A percentile compares a stretch with the other conserved stretches of the same genome.
Conservation (phyloP, 1,140 invertebrate genomes). For the Drosophila santomea region DNA sequence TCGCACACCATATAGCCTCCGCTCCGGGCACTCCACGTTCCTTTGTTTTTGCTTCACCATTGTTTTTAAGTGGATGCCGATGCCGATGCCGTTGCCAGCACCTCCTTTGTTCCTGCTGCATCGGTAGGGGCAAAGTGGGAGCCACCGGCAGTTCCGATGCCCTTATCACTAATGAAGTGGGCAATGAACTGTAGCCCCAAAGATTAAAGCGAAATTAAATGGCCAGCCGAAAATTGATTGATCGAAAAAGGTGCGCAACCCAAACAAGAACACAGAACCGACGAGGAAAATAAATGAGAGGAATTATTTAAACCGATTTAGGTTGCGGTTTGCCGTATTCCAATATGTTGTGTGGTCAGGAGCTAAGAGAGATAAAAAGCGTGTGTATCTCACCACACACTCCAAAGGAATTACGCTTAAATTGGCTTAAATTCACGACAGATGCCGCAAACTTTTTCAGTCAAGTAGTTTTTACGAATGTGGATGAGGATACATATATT, state of each 20-base stretch:
- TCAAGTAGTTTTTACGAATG: neutral
- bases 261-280: constrained; percentile 8
- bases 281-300: constrained; percentile 32
- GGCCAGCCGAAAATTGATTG: constrained; percentile 71
- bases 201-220: constrained; percentile 83
- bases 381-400: neutral
- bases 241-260: constrained; percentile 71
- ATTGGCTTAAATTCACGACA: constrained; percentile 6
- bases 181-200: constrained; percentile 76
- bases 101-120: constrained; percentile 53
- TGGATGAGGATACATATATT: neutral
- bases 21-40: constrained; percentile 14
- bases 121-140: neutral
- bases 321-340: constrained; percentile 21
- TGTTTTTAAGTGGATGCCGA: constrained; percentile 76
- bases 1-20: constrained; percentile 2
- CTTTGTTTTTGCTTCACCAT: constrained; percentile 71
- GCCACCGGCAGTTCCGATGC: constrained; percentile 36
- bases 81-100: constrained; percentile 39
- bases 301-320: constrained; percentile 57
- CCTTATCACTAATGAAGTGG: constrained; percentile 82
- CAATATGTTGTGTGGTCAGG: constrained; percentile 35
- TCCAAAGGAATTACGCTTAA: constrained; percentile 1
- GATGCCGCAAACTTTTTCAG: neutral
- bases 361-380: constrained; percentile 8